Evolutionary conservation across 2,888 invertebrate species (phyloP).

Genomic region (Dendrolimus houi): DNA sequence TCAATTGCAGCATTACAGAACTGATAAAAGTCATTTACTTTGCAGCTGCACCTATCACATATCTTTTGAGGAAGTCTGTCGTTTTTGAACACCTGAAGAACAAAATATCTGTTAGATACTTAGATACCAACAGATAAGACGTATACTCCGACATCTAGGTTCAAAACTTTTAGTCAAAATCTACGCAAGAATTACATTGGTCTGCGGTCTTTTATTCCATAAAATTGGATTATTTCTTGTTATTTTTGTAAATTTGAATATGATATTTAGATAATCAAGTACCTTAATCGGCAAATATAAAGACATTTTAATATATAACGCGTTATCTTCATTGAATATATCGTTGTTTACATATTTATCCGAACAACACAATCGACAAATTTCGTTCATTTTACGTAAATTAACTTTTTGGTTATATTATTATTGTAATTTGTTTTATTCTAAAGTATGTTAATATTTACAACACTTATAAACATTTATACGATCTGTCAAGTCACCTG

Average conservation of each 20-base stretch:
- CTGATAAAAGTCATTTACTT: constrained; percentile 82
- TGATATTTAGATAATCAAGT: constrained; percentile 18
- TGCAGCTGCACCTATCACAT: constrained; percentile 82
- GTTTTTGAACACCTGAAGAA: constrained; percentile 77
- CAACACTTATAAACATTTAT: too few species aligned
- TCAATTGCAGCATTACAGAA: constrained; percentile 83
- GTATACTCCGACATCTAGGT: constrained; percentile 7
- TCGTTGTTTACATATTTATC: constrained; percentile 77
- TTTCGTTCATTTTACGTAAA: constrained; percentile 49
- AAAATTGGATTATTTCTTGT: too few species aligned
- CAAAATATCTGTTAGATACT: constrained; percentile 1
- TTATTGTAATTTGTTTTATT: too few species aligned
- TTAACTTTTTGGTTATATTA: constrained; percentile 9
- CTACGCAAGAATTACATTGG: too few species aligned
- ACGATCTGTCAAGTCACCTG: too few species aligned
- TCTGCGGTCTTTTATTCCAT: too few species aligned
- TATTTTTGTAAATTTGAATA: background rate
- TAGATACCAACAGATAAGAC: constrained; percentile 9
- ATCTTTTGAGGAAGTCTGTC: constrained; percentile 83
- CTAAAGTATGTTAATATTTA: too few species aligned
- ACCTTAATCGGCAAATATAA: constrained; percentile 86
- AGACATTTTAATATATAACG: constrained; percentile 81
- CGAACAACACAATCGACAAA: constrained; percentile 66
- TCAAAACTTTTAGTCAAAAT: constrained; percentile 4
- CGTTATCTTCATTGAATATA: constrained; percentile 82